Evolutionary conservation across 2,113 vertebrate species (phyloP).

Genomic region (Nymphicus hollandicus): DNA sequence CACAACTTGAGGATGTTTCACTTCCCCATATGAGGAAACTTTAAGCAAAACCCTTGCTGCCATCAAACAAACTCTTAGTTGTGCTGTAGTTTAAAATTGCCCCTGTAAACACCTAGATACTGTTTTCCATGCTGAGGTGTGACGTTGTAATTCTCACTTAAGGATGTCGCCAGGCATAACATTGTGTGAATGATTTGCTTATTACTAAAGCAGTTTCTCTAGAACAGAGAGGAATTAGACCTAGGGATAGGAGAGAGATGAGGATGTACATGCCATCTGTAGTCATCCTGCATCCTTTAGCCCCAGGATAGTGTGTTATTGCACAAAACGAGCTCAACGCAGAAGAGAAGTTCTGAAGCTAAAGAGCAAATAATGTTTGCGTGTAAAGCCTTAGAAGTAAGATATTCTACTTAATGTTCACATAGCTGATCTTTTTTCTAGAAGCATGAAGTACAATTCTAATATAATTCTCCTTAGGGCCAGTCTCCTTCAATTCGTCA

Average conservation of each 20-base stretch:
- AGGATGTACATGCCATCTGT: fast-evolving
- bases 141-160: neutral
- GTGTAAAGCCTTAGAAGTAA: neutral
- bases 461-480: conserved; percentile 76
- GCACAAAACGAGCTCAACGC: neutral
- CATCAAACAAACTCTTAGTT: neutral
- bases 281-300: neutral
- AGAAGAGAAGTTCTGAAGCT: neutral
- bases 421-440: neutral
- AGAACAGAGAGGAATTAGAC: neutral
- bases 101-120: neutral
- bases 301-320: neutral
- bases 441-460: neutral
- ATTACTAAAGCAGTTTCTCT: neutral
- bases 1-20: neutral
- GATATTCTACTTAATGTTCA: neutral
- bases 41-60: neutral
- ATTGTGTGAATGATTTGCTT: neutral
- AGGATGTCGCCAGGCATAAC: neutral
- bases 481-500: conserved; percentile 99
- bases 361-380: neutral
- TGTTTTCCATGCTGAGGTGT: neutral
- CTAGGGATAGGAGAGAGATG: neutral
- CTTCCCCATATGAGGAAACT: neutral
- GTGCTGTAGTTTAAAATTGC: neutral